Evolutionary conservation across 2,113 vertebrate genomes (phyloP).

Genomic region (Archocentrus centrarchus): DNA sequence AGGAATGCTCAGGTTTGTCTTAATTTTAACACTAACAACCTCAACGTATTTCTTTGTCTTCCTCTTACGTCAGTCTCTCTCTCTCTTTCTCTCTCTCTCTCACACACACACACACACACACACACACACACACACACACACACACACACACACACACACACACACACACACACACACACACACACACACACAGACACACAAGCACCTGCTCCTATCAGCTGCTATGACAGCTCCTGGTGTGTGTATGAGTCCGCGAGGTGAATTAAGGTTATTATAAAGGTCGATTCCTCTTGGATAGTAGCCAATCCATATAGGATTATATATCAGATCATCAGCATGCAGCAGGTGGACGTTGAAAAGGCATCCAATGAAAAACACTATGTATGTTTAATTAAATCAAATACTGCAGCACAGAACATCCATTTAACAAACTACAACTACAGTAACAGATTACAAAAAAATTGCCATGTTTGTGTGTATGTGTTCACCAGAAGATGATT

Average conservation of each 20-base stretch:
- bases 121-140: no score
- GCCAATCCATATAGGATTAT: neutral
- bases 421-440: neutral
- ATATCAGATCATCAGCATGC: neutral
- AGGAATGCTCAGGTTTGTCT: no score
- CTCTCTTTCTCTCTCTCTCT: no score
- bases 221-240: slow-evolving; percentile 3
- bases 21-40: neutral
- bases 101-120: neutral
- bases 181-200: neutral
- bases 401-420: neutral
- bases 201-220: slow-evolving; percentile 10
- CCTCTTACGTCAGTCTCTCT: neutral
- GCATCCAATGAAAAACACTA: neutral
- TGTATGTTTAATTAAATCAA: neutral
- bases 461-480: no score
- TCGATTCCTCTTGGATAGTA: neutral
- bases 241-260: neutral
- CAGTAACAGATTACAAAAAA: neutral
- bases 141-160: neutral
- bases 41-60: neutral
- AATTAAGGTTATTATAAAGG: slow-evolving; percentile 8
- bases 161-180: neutral
- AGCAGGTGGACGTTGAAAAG: neutral
- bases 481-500: no score